A percentile compares a stretch with the other conserved stretches of the same genome.
These are phyloP conservation scores for Hystrix brachyura DNA, from an alignment of 2,113 vertebrate species.

Conservation along the genomic window DNA sequence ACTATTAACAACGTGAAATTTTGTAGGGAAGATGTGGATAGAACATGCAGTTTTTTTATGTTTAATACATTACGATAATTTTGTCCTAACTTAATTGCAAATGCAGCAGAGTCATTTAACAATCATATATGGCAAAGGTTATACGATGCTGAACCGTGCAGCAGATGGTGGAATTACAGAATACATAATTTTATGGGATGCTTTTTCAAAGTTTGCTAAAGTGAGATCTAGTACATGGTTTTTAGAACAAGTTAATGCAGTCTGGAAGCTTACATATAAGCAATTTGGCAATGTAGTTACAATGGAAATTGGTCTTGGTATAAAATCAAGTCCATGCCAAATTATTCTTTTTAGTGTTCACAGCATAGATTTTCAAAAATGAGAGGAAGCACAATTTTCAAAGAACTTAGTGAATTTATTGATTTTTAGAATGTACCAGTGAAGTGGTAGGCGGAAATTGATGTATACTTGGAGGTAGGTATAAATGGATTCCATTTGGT, in stretches of 20 bases:
- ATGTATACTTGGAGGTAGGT: neutral
- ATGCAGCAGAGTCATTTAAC: constrained; percentile 51
- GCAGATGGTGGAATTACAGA: constrained; percentile 70
- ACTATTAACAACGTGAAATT: neutral
- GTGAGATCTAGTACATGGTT: constrained; percentile 32
- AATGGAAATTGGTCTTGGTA: constrained; percentile 65
- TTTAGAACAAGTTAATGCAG: constrained; percentile 66
- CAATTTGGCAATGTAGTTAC: constrained; percentile 66
- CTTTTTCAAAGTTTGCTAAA: constrained; percentile 69
- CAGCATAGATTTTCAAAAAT: constrained; percentile 66
- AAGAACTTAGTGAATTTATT: constrained; percentile 57
- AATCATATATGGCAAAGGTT: constrained; percentile 35
- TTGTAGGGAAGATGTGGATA: neutral
- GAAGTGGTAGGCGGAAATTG: constrained; percentile 50
- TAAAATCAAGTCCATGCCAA: constrained; percentile 55
- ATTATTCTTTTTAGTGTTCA: constrained; percentile 67
- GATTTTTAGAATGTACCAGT: constrained; percentile 62
- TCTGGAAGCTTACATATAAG: constrained; percentile 44
- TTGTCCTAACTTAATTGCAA: constrained; percentile 31
- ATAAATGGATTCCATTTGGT: constrained; percentile 62
- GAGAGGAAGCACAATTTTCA: constrained; percentile 67
- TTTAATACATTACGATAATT: neutral
- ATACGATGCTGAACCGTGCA: constrained; percentile 32
- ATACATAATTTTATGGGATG: constrained; percentile 60
- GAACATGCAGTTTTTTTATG: neutral